These are phyloP conservation scores for Hemiprocne comata DNA, from an alignment of 2,113 vertebrate genomes.

Conservation along the genomic window DNA sequence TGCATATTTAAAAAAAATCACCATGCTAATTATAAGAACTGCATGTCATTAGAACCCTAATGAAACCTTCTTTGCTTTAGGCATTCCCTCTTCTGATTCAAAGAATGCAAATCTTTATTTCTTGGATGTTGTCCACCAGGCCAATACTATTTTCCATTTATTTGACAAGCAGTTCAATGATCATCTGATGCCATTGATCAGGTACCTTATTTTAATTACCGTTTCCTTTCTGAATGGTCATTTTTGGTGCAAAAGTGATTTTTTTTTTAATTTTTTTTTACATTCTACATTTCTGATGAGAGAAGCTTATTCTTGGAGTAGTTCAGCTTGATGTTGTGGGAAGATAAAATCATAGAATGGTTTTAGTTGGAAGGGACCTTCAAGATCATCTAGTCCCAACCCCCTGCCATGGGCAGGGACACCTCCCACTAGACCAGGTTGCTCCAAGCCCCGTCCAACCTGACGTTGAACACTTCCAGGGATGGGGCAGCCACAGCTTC, in stretches of 20 bases:
- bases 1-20: background rate
- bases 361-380: no score
- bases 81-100: conserved; percentile 95
- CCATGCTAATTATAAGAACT: background rate
- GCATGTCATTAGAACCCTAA: background rate
- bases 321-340: background rate
- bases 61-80: conserved; percentile 73
- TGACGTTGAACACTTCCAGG: no score
- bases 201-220: conserved; percentile 78
- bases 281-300: background rate
- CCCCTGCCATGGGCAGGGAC: no score
- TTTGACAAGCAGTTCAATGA: conserved; percentile 99
- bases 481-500: no score
- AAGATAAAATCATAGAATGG: background rate
- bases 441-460: no score
- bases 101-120: conserved; percentile 97
- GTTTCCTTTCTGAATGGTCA: background rate
- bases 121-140: conserved; percentile 97
- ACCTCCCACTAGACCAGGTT: no score
- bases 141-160: conserved; percentile 98
- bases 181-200: conserved; percentile 98
- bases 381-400: no score
- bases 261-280: background rate
- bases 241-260: background rate
- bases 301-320: background rate